phyloP scores from a whole-genome alignment of 2,113 vertebrate genomes.

The Anoura caudifer region DNA sequence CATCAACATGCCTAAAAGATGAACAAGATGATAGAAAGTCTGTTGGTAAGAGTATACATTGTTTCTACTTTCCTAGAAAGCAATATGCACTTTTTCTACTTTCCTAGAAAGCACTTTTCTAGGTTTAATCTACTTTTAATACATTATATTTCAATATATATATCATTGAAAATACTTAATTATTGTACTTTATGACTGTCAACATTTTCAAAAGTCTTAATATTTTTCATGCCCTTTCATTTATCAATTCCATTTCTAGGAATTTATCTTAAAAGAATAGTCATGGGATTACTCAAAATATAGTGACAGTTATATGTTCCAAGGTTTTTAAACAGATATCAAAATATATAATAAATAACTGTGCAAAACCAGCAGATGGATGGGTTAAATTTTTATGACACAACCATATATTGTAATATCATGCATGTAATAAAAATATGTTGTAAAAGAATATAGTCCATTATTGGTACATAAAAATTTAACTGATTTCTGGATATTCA shows the following conservation, averaged over 20 bases:
- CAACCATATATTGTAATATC: background rate
- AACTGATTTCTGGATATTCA: background rate
- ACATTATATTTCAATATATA: background rate
- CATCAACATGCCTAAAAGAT: background rate
- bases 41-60: background rate
- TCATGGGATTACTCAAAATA: background rate
- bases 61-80: background rate
- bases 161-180: background rate
- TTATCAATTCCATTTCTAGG: background rate
- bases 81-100: background rate
- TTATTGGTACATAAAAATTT: background rate
- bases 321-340: conserved; percentile 8
- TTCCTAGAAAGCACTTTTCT: background rate
- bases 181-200: background rate
- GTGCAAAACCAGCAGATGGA: background rate
- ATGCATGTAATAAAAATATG: background rate
- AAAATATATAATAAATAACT: background rate
- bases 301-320: background rate
- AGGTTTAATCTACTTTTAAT: background rate
- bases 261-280: background rate
- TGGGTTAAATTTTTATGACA: background rate
- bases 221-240: background rate
- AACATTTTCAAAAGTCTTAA: background rate
- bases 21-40: background rate
- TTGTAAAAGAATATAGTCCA: background rate